Percentiles rank a stretch among this genome's conserved stretches.
phyloP scores from a whole-genome alignment of 2,113 vertebrate species.

The Protobothrops mucrosquamatus region DNA sequence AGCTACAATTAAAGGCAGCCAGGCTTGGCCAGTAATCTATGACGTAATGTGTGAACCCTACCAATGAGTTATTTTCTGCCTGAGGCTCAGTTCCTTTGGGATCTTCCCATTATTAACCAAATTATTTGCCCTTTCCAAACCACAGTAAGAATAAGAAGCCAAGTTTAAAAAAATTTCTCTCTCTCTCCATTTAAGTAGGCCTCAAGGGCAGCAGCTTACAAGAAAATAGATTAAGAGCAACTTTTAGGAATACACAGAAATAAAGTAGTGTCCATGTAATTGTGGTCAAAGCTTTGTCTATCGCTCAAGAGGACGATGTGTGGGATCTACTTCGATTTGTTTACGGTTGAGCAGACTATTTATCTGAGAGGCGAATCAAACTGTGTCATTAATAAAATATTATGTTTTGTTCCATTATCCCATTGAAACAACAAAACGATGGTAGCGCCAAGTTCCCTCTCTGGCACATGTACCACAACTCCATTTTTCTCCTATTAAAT shows the following conservation, averaged over 20 bases:
- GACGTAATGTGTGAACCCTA: background rate
- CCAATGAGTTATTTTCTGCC: background rate
- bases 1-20: background rate
- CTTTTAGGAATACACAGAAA: constrained; percentile 24
- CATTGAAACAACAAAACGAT: constrained; percentile 44
- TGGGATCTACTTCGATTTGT: constrained; percentile 58
- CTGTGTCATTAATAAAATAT: constrained; percentile 49
- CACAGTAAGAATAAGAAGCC: constrained; percentile 35
- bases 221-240: constrained; percentile 30
- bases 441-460: constrained; percentile 26
- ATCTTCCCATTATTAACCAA: background rate
- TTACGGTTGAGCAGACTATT: constrained; percentile 44
- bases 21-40: background rate
- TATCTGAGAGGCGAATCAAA: constrained; percentile 45
- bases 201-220: constrained; percentile 24
- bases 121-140: background rate
- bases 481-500: rapidly evolving
- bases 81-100: background rate
- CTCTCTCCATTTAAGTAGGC: constrained; percentile 21
- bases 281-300: constrained; percentile 33
- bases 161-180: background rate
- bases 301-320: constrained; percentile 47
- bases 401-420: constrained; percentile 50
- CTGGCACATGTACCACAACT: background rate
- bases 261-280: constrained; percentile 7